phyloP scores from a whole-genome alignment of 2,113 vertebrate genomes.

The Parotia lawesii region DNA sequence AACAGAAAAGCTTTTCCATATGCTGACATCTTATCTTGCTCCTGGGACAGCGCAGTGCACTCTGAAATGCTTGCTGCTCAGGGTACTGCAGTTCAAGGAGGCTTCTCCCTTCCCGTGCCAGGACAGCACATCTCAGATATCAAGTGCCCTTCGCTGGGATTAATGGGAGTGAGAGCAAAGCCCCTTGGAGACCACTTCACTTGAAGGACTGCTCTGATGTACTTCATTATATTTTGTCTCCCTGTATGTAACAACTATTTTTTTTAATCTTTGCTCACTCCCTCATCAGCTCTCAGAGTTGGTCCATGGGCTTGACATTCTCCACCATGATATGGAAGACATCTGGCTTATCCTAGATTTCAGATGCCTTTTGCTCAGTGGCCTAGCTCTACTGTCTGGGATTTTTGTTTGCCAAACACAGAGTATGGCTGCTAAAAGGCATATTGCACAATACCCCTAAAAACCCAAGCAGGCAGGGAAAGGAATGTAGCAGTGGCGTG shows the following conservation, averaged over 20 bases:
- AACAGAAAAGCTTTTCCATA: neutral
- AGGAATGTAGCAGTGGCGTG: neutral
- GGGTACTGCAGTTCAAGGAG: fast-evolving
- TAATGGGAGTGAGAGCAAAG: neutral
- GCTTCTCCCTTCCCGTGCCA: neutral
- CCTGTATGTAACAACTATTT: fast-evolving
- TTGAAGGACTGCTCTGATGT: neutral
- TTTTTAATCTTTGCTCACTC: neutral
- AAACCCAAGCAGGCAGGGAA: neutral
- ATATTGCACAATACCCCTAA: neutral
- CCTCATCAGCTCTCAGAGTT: neutral
- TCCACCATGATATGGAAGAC: neutral
- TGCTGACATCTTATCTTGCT: neutral
- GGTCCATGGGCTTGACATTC: neutral
- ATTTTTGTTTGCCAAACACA: neutral
- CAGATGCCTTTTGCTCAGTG: neutral
- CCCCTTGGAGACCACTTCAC: neutral
- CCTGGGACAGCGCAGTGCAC: no score
- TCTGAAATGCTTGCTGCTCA: neutral
- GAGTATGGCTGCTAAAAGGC: neutral
- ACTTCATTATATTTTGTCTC: neutral
- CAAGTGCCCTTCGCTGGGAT: fast-evolving
- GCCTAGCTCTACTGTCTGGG: neutral
- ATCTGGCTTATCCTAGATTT: neutral
- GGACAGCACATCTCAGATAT: neutral